phyloP scores from a whole-genome alignment of 2,797 vertebrate species.

The Pseudomugil gertrudae region DNA sequence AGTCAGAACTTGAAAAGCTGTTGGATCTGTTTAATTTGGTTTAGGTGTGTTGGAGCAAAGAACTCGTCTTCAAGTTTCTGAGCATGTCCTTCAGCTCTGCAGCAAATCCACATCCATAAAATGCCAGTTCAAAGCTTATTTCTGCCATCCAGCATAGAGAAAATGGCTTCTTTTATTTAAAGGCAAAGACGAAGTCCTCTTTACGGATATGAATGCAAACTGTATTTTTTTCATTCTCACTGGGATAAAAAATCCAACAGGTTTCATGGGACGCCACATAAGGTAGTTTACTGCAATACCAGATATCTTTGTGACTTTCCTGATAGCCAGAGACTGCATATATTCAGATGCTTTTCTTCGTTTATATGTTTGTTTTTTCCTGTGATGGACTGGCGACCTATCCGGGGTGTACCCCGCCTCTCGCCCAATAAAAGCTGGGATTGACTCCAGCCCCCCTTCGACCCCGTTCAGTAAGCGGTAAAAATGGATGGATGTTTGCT shows the following conservation, averaged over 20 bases:
- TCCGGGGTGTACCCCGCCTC: too few relatives aligned
- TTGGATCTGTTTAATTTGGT: too few relatives aligned
- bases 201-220: conserved; percentile 14
- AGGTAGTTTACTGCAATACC: conserved; percentile 2
- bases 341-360: neutral
- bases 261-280: conserved; percentile 2
- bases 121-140: neutral
- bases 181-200: conserved; percentile 6
- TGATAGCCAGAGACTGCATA: conserved; percentile 23
- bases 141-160: neutral
- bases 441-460: too few relatives aligned
- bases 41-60: too few relatives aligned
- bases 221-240: neutral
- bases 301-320: conserved; percentile 29
- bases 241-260: neutral
- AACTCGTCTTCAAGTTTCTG: neutral
- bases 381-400: too few relatives aligned
- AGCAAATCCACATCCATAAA: neutral
- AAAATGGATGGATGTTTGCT: too few relatives aligned
- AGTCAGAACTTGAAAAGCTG: too few relatives aligned
- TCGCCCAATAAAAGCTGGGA: too few relatives aligned
- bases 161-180: neutral
- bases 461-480: too few relatives aligned
- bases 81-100: neutral
- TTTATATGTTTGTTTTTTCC: conserved; percentile 44